Evolutionary conservation across 1,140 invertebrate genomes (phyloP).

Genomic region (Apis mellifera): Amel_HAv3.1 CM009934.2:11579001-11579500

Average conservation of each 20-base stretch:
- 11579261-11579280: background rate
- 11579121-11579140: no score
- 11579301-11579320: background rate
- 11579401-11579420: background rate
- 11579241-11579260: no score
- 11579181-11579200: background rate
- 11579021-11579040: no score
- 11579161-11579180: no score
- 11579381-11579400: constrained; percentile 45
- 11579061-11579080: no score
- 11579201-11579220: no score
- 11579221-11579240: background rate
- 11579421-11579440: constrained; percentile 28
- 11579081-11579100: no score
- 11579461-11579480: constrained; percentile 64
- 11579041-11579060: no score
- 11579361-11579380: constrained; percentile 29
- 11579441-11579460: constrained; percentile 51
- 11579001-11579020: no score
- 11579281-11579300: background rate
- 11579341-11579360: background rate
- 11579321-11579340: background rate
- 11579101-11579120: no score
- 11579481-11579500: constrained; percentile 55
- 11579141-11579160: no score